These are phyloP conservation scores for Ascaphus truei DNA, from an alignment of 2,113 vertebrate genomes.

Conservation along the genomic window DNA sequence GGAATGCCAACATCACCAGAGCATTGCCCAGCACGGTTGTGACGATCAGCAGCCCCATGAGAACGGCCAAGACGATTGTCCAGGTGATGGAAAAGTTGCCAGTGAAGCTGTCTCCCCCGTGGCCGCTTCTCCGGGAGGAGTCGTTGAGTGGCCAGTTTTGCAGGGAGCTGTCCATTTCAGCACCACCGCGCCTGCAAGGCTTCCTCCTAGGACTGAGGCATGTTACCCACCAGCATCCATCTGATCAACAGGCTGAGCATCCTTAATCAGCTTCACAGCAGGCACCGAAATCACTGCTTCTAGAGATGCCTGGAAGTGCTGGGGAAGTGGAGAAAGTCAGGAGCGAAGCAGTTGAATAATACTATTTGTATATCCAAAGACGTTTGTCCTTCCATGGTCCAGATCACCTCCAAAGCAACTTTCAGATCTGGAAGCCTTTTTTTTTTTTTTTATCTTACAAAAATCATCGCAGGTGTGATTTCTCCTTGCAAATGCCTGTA, in stretches of 20 bases:
- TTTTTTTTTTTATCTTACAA: too few species aligned
- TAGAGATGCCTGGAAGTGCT: background rate
- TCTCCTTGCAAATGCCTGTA: background rate
- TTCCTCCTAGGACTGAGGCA: slow-evolving; percentile 1
- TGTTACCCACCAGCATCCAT: background rate
- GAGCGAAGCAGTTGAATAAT: too few species aligned
- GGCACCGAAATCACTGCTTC: background rate
- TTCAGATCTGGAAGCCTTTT: too few species aligned
- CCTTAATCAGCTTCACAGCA: background rate
- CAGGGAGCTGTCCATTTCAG: slow-evolving; percentile 46
- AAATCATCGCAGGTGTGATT: too few species aligned
- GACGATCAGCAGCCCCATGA: slow-evolving; percentile 65
- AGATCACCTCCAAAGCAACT: slow-evolving; percentile 1
- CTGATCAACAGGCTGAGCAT: background rate
- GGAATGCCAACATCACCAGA: slow-evolving; percentile 68
- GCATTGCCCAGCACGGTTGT: slow-evolving; percentile 68
- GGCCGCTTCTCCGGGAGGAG: slow-evolving; percentile 26
- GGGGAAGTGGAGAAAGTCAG: background rate
- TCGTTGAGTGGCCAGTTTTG: slow-evolving; percentile 40
- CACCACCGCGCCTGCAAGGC: slow-evolving; percentile 33
- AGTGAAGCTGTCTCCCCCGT: slow-evolving; percentile 8
- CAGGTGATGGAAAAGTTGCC: slow-evolving; percentile 53
- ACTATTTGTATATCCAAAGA: background rate
- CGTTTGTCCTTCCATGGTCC: background rate
- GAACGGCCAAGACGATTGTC: slow-evolving; percentile 53